phyloP scores from a whole-genome alignment of 1,140 invertebrate species.

The Apis cerana region DNA sequence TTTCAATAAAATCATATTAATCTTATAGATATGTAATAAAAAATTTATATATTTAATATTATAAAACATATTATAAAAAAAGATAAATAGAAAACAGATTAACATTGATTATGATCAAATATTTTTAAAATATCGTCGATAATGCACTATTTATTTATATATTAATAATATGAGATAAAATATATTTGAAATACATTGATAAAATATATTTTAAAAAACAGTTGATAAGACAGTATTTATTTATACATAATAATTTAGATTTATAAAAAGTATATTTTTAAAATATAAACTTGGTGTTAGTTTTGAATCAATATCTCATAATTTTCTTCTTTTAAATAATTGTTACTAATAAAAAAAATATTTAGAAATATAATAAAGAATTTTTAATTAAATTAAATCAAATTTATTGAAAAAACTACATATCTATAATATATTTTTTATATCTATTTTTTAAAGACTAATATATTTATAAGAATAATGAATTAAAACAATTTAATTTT shows the following conservation, averaged over 20 bases:
- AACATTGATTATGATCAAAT: neutral
- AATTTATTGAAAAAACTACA: too few species aligned
- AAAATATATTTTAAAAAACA: neutral
- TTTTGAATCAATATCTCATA: neutral
- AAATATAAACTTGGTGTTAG: neutral
- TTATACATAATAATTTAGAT: neutral
- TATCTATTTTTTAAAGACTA: too few species aligned
- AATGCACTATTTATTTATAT: neutral
- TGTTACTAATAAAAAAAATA: neutral
- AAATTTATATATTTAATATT: neutral
- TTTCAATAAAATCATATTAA: slow-evolving; percentile 1
- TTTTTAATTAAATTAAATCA: too few species aligned
- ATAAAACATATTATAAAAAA: neutral
- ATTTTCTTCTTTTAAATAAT: neutral
- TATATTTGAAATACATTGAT: neutral
- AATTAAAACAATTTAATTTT: too few species aligned
- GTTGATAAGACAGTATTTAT: neutral
- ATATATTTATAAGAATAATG: too few species aligned
- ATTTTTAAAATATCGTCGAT: neutral
- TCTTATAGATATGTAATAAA: neutral
- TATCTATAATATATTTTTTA: too few species aligned
- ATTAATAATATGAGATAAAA: neutral
- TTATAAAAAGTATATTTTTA: neutral
- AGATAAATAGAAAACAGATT: neutral
- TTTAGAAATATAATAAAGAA: too few species aligned